Evolutionary conservation across 2,113 vertebrate species (phyloP), one percentile per base, ranked within the genome.

Genomic region (Mormyrus iriodes): DNA sequence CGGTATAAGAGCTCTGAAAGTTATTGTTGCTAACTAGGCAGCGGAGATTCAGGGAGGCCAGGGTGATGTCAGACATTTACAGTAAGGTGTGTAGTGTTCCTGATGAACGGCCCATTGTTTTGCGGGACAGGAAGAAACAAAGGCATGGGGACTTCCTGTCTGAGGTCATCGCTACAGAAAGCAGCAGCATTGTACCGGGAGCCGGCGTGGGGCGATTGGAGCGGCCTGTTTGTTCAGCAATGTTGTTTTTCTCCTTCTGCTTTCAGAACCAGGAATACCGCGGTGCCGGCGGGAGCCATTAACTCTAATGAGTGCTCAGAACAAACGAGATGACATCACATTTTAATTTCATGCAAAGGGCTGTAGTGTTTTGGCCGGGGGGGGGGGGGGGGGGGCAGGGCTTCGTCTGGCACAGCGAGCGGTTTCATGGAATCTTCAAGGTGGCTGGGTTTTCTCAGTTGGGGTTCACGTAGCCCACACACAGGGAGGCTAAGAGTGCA

Each of bases 111-210:
- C 27, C 94, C 92, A 95, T 96, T 96, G 95, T 96, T 95, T 93
- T 91, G 89, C 89, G 92, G 91, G 65, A 65, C 92, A 93, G 94
- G 94, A 95, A 95, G 94, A 95, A 95, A 95, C 95, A 95, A 94
- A 91, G 91, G 91, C 92, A 93, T 91, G 90, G 92, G 91, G 92
- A 92, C 93, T 95, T 96, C 95, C 95, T 93, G 92, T 91, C 92
- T 95, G 94, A 95, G 93, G 92, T 95, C 94, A 95, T 95, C 89
- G 91, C 92, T 31, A n/a, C 89, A 42, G 48, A 92, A 90, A 85
- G 69, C 53, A 24, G 82, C 89, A 90, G 92, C 91, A 93, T 85
- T 88, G 90, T 88, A 53, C n/a, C 92, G 92, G 92, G 91, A 94
- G 91, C 73, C 91, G 89, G 91, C 90, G 90, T 88, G 92, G 92